Evolutionary conservation across 2,113 vertebrate genomes (phyloP).

Genomic region (Rhinichthys klamathensis): DNA sequence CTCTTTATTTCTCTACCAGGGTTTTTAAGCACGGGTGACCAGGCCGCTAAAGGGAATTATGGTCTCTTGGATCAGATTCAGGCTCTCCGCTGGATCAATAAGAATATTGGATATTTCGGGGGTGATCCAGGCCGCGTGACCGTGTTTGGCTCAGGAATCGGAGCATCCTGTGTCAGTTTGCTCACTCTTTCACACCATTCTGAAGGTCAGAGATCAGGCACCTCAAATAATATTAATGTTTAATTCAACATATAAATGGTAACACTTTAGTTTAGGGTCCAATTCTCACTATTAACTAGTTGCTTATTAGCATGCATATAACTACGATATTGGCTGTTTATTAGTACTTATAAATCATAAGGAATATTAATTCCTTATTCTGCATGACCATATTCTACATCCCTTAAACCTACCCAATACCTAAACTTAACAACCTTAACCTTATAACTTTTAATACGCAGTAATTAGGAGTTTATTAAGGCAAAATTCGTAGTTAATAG

Average conservation of each 20-base stretch:
- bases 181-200: conserved; percentile 96
- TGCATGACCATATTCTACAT: too few species aligned
- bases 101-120: conserved; percentile 96
- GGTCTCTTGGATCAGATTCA: conserved; percentile 97
- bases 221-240: not conserved
- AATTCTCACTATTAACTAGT: too few species aligned
- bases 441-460: too few species aligned
- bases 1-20: conserved; percentile 72
- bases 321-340: too few species aligned
- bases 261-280: too few species aligned
- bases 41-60: conserved; percentile 97
- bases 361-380: too few species aligned
- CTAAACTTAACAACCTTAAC: too few species aligned
- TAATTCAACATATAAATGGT: not conserved
- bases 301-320: too few species aligned
- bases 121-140: conserved; percentile 93
- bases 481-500: too few species aligned
- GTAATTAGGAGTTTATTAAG: too few species aligned
- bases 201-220: conserved; percentile 81
- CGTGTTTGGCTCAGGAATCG: conserved; percentile 92
- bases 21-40: conserved; percentile 96
- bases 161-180: conserved; percentile 84
- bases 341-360: too few species aligned
- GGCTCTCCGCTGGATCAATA: conserved; percentile 96
- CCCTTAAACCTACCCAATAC: too few species aligned